Conservation (phyloP, 53 echinoderm and acorn worm genomes). For the Henricia sp. region DNA sequence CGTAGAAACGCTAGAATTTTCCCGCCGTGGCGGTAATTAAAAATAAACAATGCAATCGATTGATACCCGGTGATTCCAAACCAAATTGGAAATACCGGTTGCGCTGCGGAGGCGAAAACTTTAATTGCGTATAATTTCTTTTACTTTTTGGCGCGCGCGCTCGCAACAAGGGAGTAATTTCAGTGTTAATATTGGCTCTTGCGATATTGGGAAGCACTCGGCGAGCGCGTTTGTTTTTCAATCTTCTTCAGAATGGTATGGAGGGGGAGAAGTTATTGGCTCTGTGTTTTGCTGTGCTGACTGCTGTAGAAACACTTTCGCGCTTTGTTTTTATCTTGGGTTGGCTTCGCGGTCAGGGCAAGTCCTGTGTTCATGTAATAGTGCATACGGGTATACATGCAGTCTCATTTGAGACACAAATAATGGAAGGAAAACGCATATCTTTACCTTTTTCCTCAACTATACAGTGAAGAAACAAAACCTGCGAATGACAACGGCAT, state of each 20-base stretch:
- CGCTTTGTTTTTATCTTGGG: no score
- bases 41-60: constrained; percentile 59
- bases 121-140: constrained; percentile 1
- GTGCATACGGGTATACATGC: no score
- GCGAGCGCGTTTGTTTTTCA: constrained; percentile 28
- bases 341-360: no score
- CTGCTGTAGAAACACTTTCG: constrained; percentile 47
- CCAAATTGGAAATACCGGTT: constrained; percentile 58
- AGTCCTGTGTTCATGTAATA: no score
- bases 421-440: no score
- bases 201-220: not conserved
- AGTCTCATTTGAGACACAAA: no score
- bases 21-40: constrained; percentile 40
- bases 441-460: no score
- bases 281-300: not conserved
- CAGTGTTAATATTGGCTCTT: constrained; percentile 52
- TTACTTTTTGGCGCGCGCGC: not conserved
- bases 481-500: not conserved
- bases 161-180: constrained; percentile 24
- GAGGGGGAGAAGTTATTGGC: constrained; percentile 41
- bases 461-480: no score
- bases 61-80: constrained; percentile 27
- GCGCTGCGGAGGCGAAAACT: constrained; percentile 17
- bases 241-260: constrained; percentile 7
- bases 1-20: constrained; percentile 42